Conservation (phyloP, 2,797 vertebrate genomes). For the Brachyalestes nurse region DNA sequence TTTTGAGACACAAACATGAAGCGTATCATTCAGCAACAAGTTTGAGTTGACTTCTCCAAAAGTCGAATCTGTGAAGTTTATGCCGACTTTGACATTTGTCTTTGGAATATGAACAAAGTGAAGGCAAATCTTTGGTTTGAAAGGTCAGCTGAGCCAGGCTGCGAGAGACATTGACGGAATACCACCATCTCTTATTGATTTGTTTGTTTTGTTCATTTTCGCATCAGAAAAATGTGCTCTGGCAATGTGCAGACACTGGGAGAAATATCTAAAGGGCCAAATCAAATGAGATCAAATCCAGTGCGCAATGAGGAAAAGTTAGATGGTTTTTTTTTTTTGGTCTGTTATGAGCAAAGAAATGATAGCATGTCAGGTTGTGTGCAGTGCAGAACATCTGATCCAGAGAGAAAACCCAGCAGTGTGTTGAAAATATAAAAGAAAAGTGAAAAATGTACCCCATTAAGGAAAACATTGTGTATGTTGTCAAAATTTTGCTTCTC, state of each 20-base stretch:
- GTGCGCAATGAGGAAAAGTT: conserved; percentile 62
- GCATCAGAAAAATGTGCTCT: conserved; percentile 41
- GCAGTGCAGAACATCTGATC: neutral
- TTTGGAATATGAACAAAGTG: conserved; percentile 17
- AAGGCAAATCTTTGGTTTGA: conserved; percentile 51
- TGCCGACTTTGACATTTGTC: conserved; percentile 19
- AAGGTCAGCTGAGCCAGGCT: conserved; percentile 69
- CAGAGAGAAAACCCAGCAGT: neutral
- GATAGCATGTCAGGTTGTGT: conserved; percentile 65
- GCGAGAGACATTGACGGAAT: conserved; percentile 59
- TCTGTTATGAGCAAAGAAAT: conserved; percentile 64
- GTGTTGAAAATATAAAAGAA: neutral
- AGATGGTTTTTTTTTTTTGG: conserved; percentile 36
- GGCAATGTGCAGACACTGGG: conserved; percentile 39
- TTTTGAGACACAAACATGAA: neutral
- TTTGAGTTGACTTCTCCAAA: conserved; percentile 10
- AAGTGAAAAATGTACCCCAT: neutral
- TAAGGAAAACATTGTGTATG: conserved; percentile 2
- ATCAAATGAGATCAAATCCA: conserved; percentile 67
- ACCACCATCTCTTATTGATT: conserved; percentile 70
- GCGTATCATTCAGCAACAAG: conserved; percentile 1
- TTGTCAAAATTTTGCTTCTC: neutral
- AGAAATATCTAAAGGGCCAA: conserved; percentile 64
- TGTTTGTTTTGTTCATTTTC: conserved; percentile 61
- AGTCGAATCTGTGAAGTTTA: conserved; percentile 25